phyloP scores from a whole-genome alignment of 2,888 invertebrate species.

The Stenichneumon culpator region DNA sequence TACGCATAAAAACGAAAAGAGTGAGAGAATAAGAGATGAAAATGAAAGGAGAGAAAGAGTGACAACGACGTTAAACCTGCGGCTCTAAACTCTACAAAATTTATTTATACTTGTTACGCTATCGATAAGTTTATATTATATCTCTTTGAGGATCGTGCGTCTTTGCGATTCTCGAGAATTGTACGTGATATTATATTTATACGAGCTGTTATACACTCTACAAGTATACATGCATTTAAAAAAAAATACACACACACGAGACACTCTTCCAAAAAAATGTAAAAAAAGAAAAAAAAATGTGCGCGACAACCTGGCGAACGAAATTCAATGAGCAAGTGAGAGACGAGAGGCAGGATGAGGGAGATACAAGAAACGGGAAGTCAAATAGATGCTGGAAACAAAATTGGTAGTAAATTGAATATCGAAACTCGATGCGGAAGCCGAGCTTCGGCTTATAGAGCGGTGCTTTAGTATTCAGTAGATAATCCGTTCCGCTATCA shows the following conservation, averaged over 20 bases:
- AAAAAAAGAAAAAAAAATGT: conserved; percentile 12
- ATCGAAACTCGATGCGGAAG: neutral
- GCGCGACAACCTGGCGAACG: conserved; percentile 46
- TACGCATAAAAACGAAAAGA: conserved; percentile 33
- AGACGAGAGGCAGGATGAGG: conserved; percentile 45
- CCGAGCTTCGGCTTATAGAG: neutral
- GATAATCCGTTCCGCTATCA: conserved; percentile 45
- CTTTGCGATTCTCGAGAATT: conserved; percentile 71
- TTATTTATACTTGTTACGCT: conserved; percentile 83
- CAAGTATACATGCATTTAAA: conserved; percentile 55
- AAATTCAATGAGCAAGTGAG: conserved; percentile 54
- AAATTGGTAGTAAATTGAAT: neutral
- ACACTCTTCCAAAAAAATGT: conserved; percentile 47
- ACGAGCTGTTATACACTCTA: conserved; percentile 79
- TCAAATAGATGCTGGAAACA: neutral
- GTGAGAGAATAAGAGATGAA: conserved; percentile 37
- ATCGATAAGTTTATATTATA: conserved; percentile 83
- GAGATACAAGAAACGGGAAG: neutral
- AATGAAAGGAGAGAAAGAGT: conserved; percentile 50
- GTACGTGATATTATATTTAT: conserved; percentile 82
- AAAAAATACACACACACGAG: conserved; percentile 48
- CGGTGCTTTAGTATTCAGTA: conserved; percentile 26
- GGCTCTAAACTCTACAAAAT: conserved; percentile 73
- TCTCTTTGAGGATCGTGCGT: conserved; percentile 79
- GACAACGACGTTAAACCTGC: conserved; percentile 66